Evolutionary conservation across 2,888 invertebrate species (phyloP).

Genomic region (Calameuta pallipes): DNA sequence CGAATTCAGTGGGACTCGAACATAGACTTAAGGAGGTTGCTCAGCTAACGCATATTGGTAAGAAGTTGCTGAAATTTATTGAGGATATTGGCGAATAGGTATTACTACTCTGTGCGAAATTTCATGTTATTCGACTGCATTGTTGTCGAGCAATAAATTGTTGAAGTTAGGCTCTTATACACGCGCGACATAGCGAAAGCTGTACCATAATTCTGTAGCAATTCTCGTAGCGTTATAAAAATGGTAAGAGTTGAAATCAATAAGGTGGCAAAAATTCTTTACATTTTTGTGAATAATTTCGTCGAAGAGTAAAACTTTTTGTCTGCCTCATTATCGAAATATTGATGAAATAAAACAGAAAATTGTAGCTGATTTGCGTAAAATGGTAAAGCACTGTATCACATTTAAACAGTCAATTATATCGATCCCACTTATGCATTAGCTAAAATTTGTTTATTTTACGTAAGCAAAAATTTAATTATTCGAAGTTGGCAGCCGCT

Average conservation of each 20-base stretch:
- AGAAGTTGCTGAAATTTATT: too few species aligned
- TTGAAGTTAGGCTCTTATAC: too few species aligned
- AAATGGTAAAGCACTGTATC: constrained; percentile 5
- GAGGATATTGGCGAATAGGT: too few species aligned
- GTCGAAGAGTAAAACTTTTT: constrained; percentile 7
- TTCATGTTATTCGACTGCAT: too few species aligned
- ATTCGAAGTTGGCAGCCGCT: too few species aligned
- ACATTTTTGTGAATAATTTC: constrained; percentile 3
- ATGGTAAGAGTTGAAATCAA: constrained; percentile 18
- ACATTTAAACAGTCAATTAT: constrained; percentile 8
- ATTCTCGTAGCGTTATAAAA: constrained; percentile 9
- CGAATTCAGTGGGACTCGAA: too few species aligned
- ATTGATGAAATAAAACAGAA: constrained; percentile 11
- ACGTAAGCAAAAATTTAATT: too few species aligned
- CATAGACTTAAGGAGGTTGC: too few species aligned
- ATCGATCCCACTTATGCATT: not conserved
- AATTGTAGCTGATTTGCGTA: constrained; percentile 3
- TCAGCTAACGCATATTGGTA: too few species aligned
- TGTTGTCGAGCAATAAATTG: too few species aligned
- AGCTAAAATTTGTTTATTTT: too few species aligned
- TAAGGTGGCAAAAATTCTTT: constrained; percentile 7
- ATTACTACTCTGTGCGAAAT: too few species aligned
- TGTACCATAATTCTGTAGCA: not conserved
- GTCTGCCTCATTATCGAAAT: constrained; percentile 14
- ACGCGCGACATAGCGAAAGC: constrained; percentile 10